phyloP scores from a whole-genome alignment of 2,113 vertebrate species.

The Myotis lucifugus region DNA sequence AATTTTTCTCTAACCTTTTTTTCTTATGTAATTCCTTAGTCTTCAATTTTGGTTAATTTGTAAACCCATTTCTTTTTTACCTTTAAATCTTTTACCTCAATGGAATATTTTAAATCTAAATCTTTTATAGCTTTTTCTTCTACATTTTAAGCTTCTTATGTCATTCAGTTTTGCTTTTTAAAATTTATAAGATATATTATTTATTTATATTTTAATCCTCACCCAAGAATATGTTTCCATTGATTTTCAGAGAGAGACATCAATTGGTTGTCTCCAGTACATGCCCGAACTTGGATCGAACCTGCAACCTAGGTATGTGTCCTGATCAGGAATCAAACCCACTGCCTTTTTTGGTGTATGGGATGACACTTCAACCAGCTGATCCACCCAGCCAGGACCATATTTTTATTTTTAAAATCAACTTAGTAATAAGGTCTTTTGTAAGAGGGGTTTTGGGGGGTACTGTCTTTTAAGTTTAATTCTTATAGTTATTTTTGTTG shows the following conservation, averaged over 20 bases:
- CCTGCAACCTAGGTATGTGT: no score
- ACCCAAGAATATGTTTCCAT: no score
- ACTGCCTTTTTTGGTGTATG: no score
- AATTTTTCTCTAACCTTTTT: neutral
- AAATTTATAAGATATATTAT: neutral
- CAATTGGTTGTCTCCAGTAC: no score
- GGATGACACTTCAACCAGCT: no score
- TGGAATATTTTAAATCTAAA: neutral
- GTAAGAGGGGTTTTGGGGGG: neutral
- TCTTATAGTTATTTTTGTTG: neutral
- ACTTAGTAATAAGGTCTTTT: neutral
- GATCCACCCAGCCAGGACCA: no score
- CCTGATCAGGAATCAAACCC: no score
- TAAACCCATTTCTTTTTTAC: neutral
- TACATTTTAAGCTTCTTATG: neutral
- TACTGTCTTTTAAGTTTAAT: neutral
- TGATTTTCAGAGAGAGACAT: no score
- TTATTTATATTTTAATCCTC: no score
- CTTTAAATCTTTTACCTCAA: neutral
- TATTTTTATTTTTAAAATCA: conserved; percentile 8
- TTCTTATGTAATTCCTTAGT: neutral
- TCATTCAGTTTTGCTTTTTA: neutral
- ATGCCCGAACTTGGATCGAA: no score
- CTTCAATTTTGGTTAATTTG: conserved; percentile 22
- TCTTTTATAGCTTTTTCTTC: neutral